phyloP scores from a whole-genome alignment of 1,140 invertebrate species.

The Apolygus lucorum region DNA sequence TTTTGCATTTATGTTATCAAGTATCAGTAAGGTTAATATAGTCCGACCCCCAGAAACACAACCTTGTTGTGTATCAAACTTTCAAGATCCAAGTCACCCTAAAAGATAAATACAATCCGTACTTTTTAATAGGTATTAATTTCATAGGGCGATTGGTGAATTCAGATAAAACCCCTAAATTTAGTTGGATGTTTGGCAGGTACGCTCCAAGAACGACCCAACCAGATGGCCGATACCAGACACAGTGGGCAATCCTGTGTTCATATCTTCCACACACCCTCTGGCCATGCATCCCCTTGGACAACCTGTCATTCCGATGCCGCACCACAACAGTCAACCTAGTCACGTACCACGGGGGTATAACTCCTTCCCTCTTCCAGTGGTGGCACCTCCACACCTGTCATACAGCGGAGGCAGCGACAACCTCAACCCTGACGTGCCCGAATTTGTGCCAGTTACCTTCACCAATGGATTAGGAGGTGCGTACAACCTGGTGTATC shows the following conservation, averaged over 20 bases:
- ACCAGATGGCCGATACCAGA: conserved; percentile 77
- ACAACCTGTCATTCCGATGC: conserved; percentile 31
- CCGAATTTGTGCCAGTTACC: conserved; percentile 63
- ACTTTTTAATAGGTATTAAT: no score
- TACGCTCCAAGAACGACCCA: conserved; percentile 71
- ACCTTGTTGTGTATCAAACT: no score
- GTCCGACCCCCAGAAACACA: no score
- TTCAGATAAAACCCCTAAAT: no score
- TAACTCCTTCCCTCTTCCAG: conserved; percentile 21
- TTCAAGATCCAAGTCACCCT: no score
- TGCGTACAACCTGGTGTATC: no score
- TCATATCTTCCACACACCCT: conserved; percentile 31
- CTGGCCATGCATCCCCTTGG: conserved; percentile 32
- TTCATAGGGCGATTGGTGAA: no score
- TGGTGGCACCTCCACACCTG: conserved; percentile 25
- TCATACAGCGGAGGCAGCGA: conserved; percentile 37
- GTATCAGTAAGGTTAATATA: no score
- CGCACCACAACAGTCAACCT: conserved; percentile 52
- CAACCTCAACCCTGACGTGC: conserved; percentile 72
- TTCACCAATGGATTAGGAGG: not conserved
- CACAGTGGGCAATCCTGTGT: conserved; percentile 39
- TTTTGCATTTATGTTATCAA: no score
- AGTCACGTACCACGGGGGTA: not conserved
- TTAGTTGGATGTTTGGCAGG: no score
- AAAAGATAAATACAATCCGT: no score